Evolutionary conservation across 1,140 invertebrate species (phyloP), one percentile per base, ranked within the genome.

Genomic region (Polypedilum vanderplanki): DNA sequence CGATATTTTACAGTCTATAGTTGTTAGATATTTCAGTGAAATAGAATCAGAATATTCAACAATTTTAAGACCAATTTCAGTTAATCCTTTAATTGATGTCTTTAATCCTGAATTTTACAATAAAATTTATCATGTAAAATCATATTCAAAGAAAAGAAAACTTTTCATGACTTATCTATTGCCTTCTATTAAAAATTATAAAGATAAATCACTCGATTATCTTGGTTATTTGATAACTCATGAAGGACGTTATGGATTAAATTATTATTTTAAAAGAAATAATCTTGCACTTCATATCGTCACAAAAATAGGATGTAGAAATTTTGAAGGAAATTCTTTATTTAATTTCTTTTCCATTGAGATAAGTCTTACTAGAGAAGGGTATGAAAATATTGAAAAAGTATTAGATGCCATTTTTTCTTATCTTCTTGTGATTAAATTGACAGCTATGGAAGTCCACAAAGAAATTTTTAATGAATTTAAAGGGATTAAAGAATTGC

Each of bases 401-500:
- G 65, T 70, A 9, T 70, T 70, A 24, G 65, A 70, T 17, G 65
- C 65, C 0, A 70, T 70, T 22, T 70, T 70, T 18, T 70, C 65
- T 7, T 70, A 70, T 24, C 65, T 70, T 10, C 22, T 70, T 70
- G 18, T 70, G n/a, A 70, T 70, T 24, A 70, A 70, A 70, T 20
- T 70, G 17, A 70, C 95, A 41, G 84, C 84, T 67, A 80, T 82
- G 76, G 81, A 70, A 70, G 88, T 88, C 7, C 87, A 90, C 0
- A 84, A 89, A 76, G 85, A 89, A 79, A 76, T 79, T 7, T 83
- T 77, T 33, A 77, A 76, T 2, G 81, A 82, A 74, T 78, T 79
- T 75, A 83, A 91, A 85, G 85, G 83, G 15, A 91, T 94, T 75
- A 89, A 89, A 78, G 88, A 90, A 40, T 90, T 85, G 7, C 89